Evolutionary conservation across 2,888 invertebrate genomes (phyloP).

Genomic region (Masnerella sp.): DNA sequence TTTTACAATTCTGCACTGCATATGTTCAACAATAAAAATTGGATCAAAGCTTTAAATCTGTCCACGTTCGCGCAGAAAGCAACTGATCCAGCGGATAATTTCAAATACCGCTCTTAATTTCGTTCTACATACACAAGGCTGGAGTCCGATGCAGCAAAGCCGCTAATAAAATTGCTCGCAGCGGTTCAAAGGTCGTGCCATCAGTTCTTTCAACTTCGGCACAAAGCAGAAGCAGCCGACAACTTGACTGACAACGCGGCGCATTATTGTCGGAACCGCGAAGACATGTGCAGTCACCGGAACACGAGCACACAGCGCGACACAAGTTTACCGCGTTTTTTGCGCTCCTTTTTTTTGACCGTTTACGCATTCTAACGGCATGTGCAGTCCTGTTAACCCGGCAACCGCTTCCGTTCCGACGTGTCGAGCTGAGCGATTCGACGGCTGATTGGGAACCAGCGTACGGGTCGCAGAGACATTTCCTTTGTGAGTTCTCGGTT

Average conservation of each 20-base stretch:
- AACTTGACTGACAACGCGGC: constrained; percentile 43
- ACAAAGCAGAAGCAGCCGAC: constrained; percentile 33
- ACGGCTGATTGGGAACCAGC: constrained; percentile 19
- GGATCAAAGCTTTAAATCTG: no score
- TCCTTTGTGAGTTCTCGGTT: constrained; percentile 18
- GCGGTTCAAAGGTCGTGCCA: constrained; percentile 42
- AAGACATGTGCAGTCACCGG: constrained; percentile 33
- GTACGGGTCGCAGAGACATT: constrained; percentile 7
- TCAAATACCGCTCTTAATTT: constrained; percentile 17
- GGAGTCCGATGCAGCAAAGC: constrained; percentile 26
- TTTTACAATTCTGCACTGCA: no score
- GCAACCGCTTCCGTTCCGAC: constrained; percentile 21
- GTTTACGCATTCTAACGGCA: constrained; percentile 16
- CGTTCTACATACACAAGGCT: background rate
- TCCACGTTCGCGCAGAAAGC: background rate
- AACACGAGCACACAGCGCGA: constrained; percentile 12
- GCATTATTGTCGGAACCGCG: constrained; percentile 42
- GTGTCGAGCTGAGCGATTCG: constrained; percentile 23
- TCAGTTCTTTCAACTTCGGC: constrained; percentile 32
- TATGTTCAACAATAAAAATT: no score
- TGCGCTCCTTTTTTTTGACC: constrained; percentile 8
- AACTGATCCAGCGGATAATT: background rate
- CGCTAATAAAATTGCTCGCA: constrained; percentile 49
- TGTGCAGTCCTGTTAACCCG: constrained; percentile 13
- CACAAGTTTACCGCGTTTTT: constrained; percentile 19